Evolutionary conservation across 2,113 vertebrate genomes (phyloP).

Genomic region (Ictidomys tridecemlineatus): DNA sequence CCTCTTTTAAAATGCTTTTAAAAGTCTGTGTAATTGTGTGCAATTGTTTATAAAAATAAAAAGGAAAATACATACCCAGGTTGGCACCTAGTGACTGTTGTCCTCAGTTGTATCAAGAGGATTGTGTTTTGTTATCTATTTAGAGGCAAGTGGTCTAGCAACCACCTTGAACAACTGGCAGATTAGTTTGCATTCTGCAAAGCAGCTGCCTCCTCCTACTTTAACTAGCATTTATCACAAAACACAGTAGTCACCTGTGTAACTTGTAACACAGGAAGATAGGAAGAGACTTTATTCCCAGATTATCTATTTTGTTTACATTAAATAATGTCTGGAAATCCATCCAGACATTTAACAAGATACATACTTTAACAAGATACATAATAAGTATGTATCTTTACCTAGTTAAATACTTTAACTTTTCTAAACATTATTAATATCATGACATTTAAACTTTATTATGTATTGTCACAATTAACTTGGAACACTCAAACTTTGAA

Average conservation of each 20-base stretch:
- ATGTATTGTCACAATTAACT: background rate
- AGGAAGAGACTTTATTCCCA: background rate
- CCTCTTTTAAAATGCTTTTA: background rate
- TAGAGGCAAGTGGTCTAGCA: constrained; percentile 54
- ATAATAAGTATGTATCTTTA: background rate
- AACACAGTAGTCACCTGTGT: constrained; percentile 30
- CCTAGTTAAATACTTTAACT: background rate
- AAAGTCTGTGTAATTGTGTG: background rate
- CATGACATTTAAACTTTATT: background rate
- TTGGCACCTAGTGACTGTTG: background rate
- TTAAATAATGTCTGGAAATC: background rate
- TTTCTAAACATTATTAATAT: background rate
- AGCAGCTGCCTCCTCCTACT: constrained; percentile 51
- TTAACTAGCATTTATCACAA: constrained; percentile 27
- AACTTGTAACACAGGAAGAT: background rate
- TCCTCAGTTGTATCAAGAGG: background rate
- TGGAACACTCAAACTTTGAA: background rate
- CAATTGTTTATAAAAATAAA: background rate
- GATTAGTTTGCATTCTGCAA: background rate
- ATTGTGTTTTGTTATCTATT: constrained; percentile 25
- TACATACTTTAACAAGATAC: too few relatives aligned
- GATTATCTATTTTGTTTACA: background rate
- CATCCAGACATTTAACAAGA: background rate
- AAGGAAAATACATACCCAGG: background rate
- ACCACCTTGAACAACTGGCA: constrained; percentile 43